Base-by-base conservation (phyloP, 1,140 invertebrate species). In the Magallana angulata region DNA sequence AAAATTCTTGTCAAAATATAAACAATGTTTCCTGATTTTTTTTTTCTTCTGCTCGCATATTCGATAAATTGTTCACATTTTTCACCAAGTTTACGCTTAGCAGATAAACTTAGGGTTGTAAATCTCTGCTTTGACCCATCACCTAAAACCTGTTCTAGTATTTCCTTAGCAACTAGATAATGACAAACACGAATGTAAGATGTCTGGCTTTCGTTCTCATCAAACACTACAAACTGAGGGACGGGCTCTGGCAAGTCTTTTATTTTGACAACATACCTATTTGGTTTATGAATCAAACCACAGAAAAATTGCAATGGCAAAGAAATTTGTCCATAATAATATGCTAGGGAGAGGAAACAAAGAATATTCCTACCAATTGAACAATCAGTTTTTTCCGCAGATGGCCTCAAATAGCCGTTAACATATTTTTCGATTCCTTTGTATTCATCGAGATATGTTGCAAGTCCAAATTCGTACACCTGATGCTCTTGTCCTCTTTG, bases 161-260 rank as follows among this genome's bases (percentile, higher is more conserved):
- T 92, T 85, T 92, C 92, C 68, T 88, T 91, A 16, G 92, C 92
- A 24, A 92, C 64, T 12, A 90, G 56, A 68, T 90, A 90, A 76
- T 92, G 91, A 62, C 89, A 90, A 16, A 91, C 89, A 12, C 92
- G 81, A 8, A 91, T 86, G 14, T 87, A 87, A 7, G 90, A 64
- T 9, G 12, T 16, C 81, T 82, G 84, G 2, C 83, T 82, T 81
- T 90, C 88, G 36, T 89, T 87, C n/a, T 57, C 48, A 64, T 90
- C 89, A 16, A 16, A 36, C 1, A 91, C 90, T 36, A 92, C 82
- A 56, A 92, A 90, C 36, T 88, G 84, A 56, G 64, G 68, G 7
- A 90, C 84, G 18, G 86, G 81, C 7, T 82, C 3, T 1, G 90
- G 90, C 60, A 92, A 89, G 57, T 91, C 90, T 36, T 86, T 62